Base-by-base conservation (phyloP, 2,113 vertebrate genomes). In the Pseudopipra pipra region DNA sequence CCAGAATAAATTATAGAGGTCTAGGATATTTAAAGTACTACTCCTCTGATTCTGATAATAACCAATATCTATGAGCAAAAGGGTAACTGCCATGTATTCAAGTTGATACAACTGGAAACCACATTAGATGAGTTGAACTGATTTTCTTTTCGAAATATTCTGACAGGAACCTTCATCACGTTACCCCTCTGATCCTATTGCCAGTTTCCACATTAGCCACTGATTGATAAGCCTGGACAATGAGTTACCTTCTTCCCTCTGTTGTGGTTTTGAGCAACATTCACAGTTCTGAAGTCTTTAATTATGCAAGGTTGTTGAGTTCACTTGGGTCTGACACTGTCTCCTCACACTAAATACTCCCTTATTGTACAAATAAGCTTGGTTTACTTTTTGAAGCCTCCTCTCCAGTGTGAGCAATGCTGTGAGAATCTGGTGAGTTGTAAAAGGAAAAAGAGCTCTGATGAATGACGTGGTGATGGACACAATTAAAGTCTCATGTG, bases 351-450 rank as follows among this genome's bases (percentile, higher is more conserved):
- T 67, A n/a, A 94, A 66, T 19, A 65, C 8, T 20, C 39, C 19
- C 72, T 86, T 46, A 15, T 55, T 83, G 33, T 63, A 96, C 68
- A 87, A 95, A 93, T 88, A 72, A 93, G 20, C 41, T 65, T 76
- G 88, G 58, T 92, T 81, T 91, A 55, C 20, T 86, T 90, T 95
- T 74, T 81, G 82, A 63, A 95, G 10, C 44, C 44, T 95, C 22
- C 68, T 93, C 61, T 27, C n/a, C 47, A 88, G 43, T 4, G 37
- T 78, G 90, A 94, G 82, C 72, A 95, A 95, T 81, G 47, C 78
- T 95, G 63, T 88, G 90, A 96, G 78, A 94, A 89, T 93, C 68
- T 95, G 68, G 67, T 76, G n/a, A 92, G 63, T 8, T 52, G 43
- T 47, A 78, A 87, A 46, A 81, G 41, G 24, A 88, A 89, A 90